Conservation (phyloP, 2,888 invertebrate genomes). For the Oligia latruncula region DNA sequence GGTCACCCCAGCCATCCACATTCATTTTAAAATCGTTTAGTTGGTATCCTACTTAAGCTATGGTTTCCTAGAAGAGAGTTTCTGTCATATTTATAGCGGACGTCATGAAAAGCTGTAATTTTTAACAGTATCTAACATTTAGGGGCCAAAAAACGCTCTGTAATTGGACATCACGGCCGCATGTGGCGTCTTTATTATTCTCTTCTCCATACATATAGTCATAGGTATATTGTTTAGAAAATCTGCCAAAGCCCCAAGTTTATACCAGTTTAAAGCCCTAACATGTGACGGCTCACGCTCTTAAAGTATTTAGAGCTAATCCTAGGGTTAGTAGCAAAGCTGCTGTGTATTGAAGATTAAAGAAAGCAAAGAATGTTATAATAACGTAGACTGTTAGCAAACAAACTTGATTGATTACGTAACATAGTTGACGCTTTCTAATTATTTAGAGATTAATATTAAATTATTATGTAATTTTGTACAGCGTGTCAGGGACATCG, state of each 20-base stretch:
- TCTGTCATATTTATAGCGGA: neutral
- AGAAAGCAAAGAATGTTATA: neutral
- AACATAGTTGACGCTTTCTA: neutral
- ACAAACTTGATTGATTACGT: slow-evolving; percentile 15
- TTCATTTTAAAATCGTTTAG: neutral
- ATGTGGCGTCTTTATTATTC: too few species aligned
- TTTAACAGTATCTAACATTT: too few species aligned
- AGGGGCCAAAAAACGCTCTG: too few species aligned
- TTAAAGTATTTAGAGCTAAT: slow-evolving; percentile 15
- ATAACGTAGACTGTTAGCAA: neutral
- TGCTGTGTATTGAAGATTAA: neutral
- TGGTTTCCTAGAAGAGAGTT: neutral
- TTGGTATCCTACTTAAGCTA: neutral
- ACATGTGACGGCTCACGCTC: neutral
- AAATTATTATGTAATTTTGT: neutral
- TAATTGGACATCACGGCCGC: too few species aligned
- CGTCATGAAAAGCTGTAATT: too few species aligned
- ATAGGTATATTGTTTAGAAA: neutral
- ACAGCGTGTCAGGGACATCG: too few species aligned
- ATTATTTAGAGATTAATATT: neutral
- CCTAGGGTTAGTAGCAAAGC: neutral
- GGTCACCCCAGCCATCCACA: neutral
- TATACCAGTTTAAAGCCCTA: neutral
- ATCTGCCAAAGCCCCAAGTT: neutral
- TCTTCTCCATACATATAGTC: too few species aligned